Conservation (phyloP, 2,797 vertebrate genomes). For the Borostomias antarcticus region DNA sequence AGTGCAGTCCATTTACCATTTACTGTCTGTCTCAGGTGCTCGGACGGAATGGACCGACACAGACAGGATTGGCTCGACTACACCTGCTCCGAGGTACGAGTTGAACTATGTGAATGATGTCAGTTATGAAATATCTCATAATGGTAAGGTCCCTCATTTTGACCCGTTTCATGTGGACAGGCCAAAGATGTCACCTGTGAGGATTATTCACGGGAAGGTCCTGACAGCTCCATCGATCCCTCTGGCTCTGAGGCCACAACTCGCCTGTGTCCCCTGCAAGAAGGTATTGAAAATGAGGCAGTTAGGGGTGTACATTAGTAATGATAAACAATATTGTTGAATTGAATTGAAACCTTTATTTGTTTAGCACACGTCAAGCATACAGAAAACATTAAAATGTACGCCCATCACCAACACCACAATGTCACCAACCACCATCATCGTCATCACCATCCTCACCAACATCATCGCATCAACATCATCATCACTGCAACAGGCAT, state of each 20-base stretch:
- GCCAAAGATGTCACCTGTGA: constrained; percentile 78
- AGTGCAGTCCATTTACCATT: too few relatives aligned
- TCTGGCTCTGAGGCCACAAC: constrained; percentile 56
- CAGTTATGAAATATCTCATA: constrained; percentile 8
- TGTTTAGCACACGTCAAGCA: too few relatives aligned
- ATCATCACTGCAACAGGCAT: too few relatives aligned
- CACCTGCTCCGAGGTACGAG: constrained; percentile 82
- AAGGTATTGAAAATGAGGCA: constrained; percentile 76
- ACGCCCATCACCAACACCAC: too few relatives aligned
- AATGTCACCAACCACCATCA: too few relatives aligned
- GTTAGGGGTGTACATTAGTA: background rate
- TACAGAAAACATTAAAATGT: too few relatives aligned
- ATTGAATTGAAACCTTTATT: too few relatives aligned
- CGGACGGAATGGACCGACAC: constrained; percentile 94
- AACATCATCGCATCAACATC: too few relatives aligned
- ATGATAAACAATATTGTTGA: background rate
- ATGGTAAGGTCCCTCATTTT: background rate
- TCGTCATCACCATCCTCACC: too few relatives aligned
- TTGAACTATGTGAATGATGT: background rate
- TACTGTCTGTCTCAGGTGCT: constrained; percentile 79
- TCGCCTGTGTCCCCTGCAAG: constrained; percentile 57
- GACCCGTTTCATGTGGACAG: constrained; percentile 56
- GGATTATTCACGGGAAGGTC: constrained; percentile 69
- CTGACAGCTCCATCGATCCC: constrained; percentile 60
- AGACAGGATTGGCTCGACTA: constrained; percentile 93